Base-by-base conservation (phyloP, 1,140 invertebrate species). In the Drosophila cardini region DNA sequence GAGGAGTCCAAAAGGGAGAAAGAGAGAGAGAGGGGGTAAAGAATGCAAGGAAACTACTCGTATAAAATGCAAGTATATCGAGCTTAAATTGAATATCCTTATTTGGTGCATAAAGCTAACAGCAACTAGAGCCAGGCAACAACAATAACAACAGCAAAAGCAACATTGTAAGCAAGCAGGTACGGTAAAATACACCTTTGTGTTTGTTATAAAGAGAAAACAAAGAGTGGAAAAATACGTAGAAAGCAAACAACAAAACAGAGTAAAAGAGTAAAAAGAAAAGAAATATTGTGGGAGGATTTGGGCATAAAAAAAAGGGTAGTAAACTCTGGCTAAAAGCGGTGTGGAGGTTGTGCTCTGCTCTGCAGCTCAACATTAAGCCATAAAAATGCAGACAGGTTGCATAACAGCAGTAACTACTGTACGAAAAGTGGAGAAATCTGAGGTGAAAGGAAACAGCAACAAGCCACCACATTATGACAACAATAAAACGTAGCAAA, bases 391-490 rank as follows among this genome's bases (percentile, higher is more conserved):
- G 38, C 71, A 83, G 70, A 62, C 34, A 13, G 34, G 55, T 40
- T 30, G 15, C 43, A 18, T 55, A 52, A 30, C 34, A 45, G 40
- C 38, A 56, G 55, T 60, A 53, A 55, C 58, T 58, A 67, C 61
- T 72, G 11, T 40, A 63, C 15, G 34, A 50, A 13, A 32, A 56
- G 15, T 16, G 55, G 62, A 34, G 30, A 60, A 71, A 45, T 18
- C 16, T 10, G 30, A 42, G 48, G 46, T 60, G 70, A 48, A 63
- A 9, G 21, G 26, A 42, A 63, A 15, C 36, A 70, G 68, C 75
- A 87, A 82, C 68, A 87, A 79, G 79, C 82, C 72, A 87, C 75
- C 82, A 87, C 76, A 86, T 79, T 82, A 86, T 86, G 82, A 86
- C 82, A 84, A 84, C 73, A 87, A 87, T 87, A 87, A 87, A 87